phyloP scores from a whole-genome alignment of 2,888 invertebrate genomes.

The Melipona bicolor region DNA sequence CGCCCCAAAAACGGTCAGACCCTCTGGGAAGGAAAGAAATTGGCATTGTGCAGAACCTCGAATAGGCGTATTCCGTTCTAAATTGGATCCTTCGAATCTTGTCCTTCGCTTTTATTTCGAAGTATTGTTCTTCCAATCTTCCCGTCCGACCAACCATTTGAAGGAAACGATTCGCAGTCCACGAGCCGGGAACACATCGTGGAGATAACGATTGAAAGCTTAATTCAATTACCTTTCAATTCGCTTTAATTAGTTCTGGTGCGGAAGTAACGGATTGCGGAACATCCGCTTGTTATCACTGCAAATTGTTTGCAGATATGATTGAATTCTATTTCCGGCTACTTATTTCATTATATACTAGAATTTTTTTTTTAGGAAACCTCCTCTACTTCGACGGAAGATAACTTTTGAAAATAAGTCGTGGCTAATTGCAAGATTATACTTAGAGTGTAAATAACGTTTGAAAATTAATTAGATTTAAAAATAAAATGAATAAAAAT shows the following conservation, averaged over 20 bases:
- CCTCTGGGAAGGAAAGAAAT: conserved; percentile 61
- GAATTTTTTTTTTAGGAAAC: not conserved
- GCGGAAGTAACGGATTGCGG: conserved; percentile 39
- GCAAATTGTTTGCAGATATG: conserved; percentile 21
- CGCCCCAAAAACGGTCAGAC: conserved; percentile 49
- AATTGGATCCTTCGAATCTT: conserved; percentile 64
- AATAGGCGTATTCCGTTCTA: conserved; percentile 62
- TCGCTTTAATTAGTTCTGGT: conserved; percentile 52
- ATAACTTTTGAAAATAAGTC: not conserved
- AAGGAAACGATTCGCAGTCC: conserved; percentile 51
- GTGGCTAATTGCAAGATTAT: not conserved
- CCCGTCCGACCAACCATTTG: conserved; percentile 47
- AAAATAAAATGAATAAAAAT: not conserved
- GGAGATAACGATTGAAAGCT: conserved; percentile 60
- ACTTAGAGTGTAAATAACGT: not conserved
- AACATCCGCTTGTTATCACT: conserved; percentile 29
- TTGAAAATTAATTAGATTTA: not conserved
- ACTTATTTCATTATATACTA: not conserved
- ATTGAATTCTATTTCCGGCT: conserved; percentile 8
- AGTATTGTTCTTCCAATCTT: conserved; percentile 62
- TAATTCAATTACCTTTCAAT: conserved; percentile 63
- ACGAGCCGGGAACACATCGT: conserved; percentile 35
- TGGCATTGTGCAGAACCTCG: conserved; percentile 60
- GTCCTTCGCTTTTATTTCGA: conserved; percentile 54
- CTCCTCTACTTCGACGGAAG: not conserved